Evolutionary conservation across 2,113 vertebrate species (phyloP).

Genomic region (Thermophis baileyi): DNA sequence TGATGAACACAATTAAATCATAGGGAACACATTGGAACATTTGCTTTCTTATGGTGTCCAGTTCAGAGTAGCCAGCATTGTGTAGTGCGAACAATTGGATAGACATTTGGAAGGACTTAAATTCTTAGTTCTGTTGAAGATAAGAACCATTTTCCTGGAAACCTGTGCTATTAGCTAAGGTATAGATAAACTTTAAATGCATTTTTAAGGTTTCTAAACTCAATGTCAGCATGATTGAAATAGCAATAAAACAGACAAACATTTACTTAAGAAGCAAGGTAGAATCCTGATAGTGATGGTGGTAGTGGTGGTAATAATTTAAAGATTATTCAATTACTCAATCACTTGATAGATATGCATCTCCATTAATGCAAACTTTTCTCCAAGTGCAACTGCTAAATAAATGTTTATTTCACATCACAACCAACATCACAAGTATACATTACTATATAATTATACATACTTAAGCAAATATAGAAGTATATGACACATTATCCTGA

Average conservation of each 20-base stretch:
- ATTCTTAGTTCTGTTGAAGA: too few relatives aligned
- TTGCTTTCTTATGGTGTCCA: too few relatives aligned
- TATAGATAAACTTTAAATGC: neutral
- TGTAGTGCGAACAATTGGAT: too few relatives aligned
- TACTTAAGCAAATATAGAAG: constrained; percentile 2
- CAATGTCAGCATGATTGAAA: neutral
- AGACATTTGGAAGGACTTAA: too few relatives aligned
- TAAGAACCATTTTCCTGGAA: too few relatives aligned
- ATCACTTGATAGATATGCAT: neutral
- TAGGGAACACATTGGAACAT: too few relatives aligned
- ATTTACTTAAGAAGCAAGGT: neutral
- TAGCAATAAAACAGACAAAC: neutral
- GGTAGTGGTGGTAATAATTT: neutral
- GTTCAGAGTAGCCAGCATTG: too few relatives aligned
- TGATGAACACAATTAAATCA: too few relatives aligned
- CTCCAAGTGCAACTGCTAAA: neutral
- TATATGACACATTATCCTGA: constrained; percentile 39
- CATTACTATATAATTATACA: neutral
- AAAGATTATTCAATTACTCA: neutral
- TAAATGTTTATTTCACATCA: neutral
- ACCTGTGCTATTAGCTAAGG: neutral
- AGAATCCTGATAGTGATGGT: neutral
- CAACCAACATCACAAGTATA: constrained; percentile 5
- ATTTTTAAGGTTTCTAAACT: neutral
- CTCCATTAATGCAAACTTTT: neutral